Conservation (phyloP, 2,888 invertebrate genomes). For the Drosophila tripunctata region DNA sequence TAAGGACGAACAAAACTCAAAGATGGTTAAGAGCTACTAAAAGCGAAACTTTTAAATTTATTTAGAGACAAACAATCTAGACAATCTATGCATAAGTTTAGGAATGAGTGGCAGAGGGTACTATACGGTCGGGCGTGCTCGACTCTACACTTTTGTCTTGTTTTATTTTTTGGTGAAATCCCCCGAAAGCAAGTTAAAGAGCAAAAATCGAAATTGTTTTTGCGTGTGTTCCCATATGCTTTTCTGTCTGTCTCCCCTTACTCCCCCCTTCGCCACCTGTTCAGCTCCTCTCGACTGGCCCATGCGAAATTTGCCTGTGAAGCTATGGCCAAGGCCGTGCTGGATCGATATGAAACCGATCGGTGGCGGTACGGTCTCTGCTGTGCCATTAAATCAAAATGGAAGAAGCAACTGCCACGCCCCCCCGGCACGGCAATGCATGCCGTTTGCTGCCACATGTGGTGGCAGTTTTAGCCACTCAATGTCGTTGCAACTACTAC, state of each 20-base stretch:
- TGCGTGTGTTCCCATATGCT: neutral
- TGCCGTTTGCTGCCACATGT: conserved; percentile 23
- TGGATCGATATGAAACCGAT: conserved; percentile 26
- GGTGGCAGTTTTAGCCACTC: conserved; percentile 33
- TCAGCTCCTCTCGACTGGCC: neutral
- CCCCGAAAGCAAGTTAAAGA: conserved; percentile 49
- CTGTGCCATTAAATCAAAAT: conserved; percentile 56
- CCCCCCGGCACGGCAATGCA: conserved; percentile 27
- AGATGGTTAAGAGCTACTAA: no score
- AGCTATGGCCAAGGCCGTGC: conserved; percentile 49
- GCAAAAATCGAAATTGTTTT: conserved; percentile 49
- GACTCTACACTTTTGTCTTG: conserved; percentile 4
- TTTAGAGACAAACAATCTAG: no score
- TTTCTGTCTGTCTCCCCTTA: no score
- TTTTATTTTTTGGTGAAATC: conserved; percentile 60
- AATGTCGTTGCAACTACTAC: conserved; percentile 38
- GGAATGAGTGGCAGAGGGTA: no score
- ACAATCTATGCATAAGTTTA: no score
- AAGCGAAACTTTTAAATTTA: no score
- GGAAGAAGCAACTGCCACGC: conserved; percentile 63
- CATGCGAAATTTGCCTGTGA: neutral
- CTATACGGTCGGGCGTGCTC: no score
- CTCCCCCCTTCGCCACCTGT: neutral
- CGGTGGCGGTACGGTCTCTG: conserved; percentile 8
- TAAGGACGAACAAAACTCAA: no score